A percentile compares a stretch with the other conserved stretches of the same genome.
Conservation (phyloP, 2,797 vertebrate species). For the Sebastes paucispinis region DNA sequence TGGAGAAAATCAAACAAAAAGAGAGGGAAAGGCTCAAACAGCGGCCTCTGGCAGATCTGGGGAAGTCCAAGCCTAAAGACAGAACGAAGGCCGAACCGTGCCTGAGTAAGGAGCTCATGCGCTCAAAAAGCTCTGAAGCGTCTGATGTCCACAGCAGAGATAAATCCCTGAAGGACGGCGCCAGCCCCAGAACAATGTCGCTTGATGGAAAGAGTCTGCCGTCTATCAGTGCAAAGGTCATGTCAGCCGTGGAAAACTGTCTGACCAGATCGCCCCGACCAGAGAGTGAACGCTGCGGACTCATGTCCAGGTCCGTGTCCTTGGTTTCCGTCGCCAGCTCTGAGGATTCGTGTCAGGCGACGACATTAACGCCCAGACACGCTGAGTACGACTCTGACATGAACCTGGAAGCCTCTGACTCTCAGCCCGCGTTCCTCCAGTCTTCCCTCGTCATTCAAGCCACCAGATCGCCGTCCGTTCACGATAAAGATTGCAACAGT, state of each 20-base stretch:
- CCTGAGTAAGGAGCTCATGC: slow-evolving; percentile 89
- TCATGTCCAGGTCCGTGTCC: slow-evolving; percentile 93
- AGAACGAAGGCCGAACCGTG: slow-evolving; percentile 84
- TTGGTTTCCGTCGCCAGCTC: slow-evolving; percentile 94
- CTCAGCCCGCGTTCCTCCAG: slow-evolving; percentile 91
- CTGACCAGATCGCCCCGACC: slow-evolving; percentile 90
- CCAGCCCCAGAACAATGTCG: slow-evolving; percentile 86
- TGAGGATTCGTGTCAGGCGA: slow-evolving; percentile 93
- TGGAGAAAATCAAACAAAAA: slow-evolving; percentile 99
- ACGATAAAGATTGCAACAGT: slow-evolving; percentile 86
- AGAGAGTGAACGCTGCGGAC: slow-evolving; percentile 87
- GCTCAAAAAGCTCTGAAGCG: slow-evolving; percentile 93
- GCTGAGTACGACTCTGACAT: slow-evolving; percentile 92
- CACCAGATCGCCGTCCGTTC: slow-evolving; percentile 90
- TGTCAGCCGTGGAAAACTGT: slow-evolving; percentile 86
- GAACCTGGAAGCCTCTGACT: slow-evolving; percentile 90
- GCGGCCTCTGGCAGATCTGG: slow-evolving; percentile 84
- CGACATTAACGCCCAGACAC: slow-evolving; percentile 88
- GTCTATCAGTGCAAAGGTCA: slow-evolving; percentile 80
- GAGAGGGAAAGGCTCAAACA: slow-evolving; percentile 95
- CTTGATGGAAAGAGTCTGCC: slow-evolving; percentile 87
- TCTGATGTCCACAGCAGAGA: slow-evolving; percentile 86
- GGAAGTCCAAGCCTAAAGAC: slow-evolving; percentile 89
- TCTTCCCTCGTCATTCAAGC: slow-evolving; percentile 88
- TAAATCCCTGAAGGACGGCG: slow-evolving; percentile 86